Evolutionary conservation across 2,797 vertebrate species (phyloP), one percentile per base, ranked within the genome.

Genomic region (Menidia menidia): DNA sequence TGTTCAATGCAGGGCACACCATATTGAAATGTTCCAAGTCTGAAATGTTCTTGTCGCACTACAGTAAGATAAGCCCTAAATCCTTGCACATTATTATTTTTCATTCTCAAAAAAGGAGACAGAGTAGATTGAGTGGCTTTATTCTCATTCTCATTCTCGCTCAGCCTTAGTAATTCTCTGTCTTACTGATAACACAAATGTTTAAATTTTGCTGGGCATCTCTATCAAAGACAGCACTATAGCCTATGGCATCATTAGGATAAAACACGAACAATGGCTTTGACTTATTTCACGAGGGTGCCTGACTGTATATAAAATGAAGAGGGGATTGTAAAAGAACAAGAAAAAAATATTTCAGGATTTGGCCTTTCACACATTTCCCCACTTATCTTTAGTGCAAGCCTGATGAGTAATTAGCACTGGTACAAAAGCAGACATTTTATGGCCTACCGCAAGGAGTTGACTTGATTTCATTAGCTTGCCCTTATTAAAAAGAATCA

Each of bases 341-440:
- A 94, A 92, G 64, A 84, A 80, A 79, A 81, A 93, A 71, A 80
- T 80, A 88, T 93, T 94, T 93, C 90, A 93, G 87, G 91, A 92
- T 94, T 92, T 93, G 78, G 78, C 85, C 83, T 83, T 81, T 88
- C 86, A 80, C 73, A 83, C 82, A 83, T 87, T 87, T 89, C 82
- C 62, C 32, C 63, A 68, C 67, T 91, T 87, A 94, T 94, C 91
- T 92, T 91, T 88, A 85, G 80, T 87, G 73, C 73, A 71, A 81
- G 83, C 73, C 71, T 50, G 77, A 78, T 84, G 90, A 92, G 93
- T 88, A 90, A 93, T 93, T 91, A 90, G 87, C 74, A 61, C 15
- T 0, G 16, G 71, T 83, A 91, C 86, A 92, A 94, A 93, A 86
- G 91, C 69, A 45, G 83, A 85, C 83, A 51, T 86, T 88, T 83